Percentiles rank a stretch among this genome's conserved stretches.
phyloP scores from a whole-genome alignment of 2,797 vertebrate genomes.

The Lycodopsis pacificus region DNA sequence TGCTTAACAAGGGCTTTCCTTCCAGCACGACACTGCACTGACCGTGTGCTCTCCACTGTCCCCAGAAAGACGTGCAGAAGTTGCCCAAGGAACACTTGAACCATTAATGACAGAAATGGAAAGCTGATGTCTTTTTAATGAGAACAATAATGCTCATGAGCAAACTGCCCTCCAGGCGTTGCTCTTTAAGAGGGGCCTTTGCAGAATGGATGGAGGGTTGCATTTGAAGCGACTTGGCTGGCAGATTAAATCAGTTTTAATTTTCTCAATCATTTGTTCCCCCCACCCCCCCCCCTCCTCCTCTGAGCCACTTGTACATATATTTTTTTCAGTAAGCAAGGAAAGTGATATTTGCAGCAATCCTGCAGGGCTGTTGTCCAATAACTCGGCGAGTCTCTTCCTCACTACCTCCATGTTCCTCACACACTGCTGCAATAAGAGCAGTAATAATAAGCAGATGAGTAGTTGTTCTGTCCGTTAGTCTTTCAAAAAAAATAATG shows the following conservation, averaged over 20 bases:
- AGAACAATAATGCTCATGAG: conserved; percentile 74
- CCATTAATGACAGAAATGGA: conserved; percentile 73
- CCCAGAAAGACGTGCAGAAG: conserved; percentile 40
- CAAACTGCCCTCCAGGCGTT: conserved; percentile 65
- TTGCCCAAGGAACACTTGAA: conserved; percentile 70
- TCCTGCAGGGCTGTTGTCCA: conserved; percentile 56
- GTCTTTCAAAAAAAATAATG: conserved; percentile 66
- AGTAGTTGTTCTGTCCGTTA: conserved; percentile 67
- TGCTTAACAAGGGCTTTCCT: conserved; percentile 77
- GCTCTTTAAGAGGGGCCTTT: conserved; percentile 53
- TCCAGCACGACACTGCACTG: conserved; percentile 60
- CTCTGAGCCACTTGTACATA: conserved; percentile 13
- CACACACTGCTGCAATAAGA: conserved; percentile 70
- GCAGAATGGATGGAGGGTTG: conserved; percentile 48
- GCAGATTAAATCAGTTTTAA: conserved; percentile 55
- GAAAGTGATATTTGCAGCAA: conserved; percentile 47
- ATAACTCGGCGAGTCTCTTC: conserved; percentile 58
- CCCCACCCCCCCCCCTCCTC: not conserved
- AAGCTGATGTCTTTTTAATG: conserved; percentile 78
- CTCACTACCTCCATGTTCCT: conserved; percentile 63
- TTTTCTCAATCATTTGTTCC: conserved; percentile 42
- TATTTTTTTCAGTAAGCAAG: conserved; percentile 32
- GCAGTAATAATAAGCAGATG: conserved; percentile 80
- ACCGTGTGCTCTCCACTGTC: conserved; percentile 53
- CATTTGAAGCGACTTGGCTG: conserved; percentile 52